These are phyloP conservation scores for Papilio gigon DNA, from an alignment of 2,888 invertebrate species.

Conservation along the genomic window DNA sequence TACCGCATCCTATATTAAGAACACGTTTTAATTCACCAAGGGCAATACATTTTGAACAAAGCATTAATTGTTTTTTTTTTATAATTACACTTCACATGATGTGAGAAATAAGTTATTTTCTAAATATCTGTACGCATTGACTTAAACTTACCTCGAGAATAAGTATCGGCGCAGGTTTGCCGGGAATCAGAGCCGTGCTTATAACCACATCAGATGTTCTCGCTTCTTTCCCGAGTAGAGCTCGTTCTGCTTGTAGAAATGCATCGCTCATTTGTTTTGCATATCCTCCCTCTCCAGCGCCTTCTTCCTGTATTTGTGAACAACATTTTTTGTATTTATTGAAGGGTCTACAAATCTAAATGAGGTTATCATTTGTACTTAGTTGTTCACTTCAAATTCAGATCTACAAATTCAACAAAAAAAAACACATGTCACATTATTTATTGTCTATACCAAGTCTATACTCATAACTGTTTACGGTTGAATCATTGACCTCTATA, in stretches of 20 bases:
- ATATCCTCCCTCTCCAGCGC: conserved; percentile 84
- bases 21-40: background rate
- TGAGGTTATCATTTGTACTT: background rate
- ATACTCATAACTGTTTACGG: background rate
- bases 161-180: conserved; percentile 90
- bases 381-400: background rate
- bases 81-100: background rate
- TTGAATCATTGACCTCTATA: too few species aligned
- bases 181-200: conserved; percentile 94
- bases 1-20: conserved; percentile 85
- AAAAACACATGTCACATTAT: conserved; percentile 1
- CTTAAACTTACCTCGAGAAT: conserved; percentile 85
- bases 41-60: background rate
- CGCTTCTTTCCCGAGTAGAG: conserved; percentile 92
- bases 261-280: conserved; percentile 94
- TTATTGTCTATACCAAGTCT: background rate
- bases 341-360: background rate
- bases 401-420: conserved; percentile 1
- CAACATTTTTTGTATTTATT: background rate
- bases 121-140: conserved; percentile 5
- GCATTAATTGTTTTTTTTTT: background rate
- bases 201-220: conserved; percentile 93
- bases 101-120: background rate
- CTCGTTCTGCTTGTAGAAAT: conserved; percentile 93
- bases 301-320: conserved; percentile 83